Percentiles rank a stretch among this genome's conserved stretches.
Evolutionary conservation across 1,140 invertebrate genomes (phyloP).

Genomic region (Lasioglossum albipes): DNA sequence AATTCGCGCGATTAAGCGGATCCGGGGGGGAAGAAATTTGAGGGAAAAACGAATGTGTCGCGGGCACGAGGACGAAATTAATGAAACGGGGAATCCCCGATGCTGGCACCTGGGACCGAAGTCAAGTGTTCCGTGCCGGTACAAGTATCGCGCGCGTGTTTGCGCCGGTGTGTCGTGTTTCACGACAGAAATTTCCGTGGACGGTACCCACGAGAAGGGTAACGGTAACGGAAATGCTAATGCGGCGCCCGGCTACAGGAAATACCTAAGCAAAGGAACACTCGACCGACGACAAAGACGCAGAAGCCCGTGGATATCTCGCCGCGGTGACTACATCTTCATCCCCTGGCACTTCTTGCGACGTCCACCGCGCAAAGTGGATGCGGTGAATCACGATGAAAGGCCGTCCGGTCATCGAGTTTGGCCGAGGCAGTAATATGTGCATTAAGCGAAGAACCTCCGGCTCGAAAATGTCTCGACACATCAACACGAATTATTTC

Average conservation of each 20-base stretch:
- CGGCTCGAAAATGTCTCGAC: not conserved
- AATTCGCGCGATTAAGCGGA: not conserved
- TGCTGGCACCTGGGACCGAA: constrained; percentile 10
- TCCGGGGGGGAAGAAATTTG: not conserved
- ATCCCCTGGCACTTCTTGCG: constrained; percentile 44
- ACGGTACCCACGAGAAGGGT: constrained; percentile 58
- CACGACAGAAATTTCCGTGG: constrained; percentile 60
- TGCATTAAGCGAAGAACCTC: constrained; percentile 28
- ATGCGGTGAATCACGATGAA: constrained; percentile 51
- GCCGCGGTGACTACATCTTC: constrained; percentile 60
- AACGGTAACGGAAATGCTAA: constrained; percentile 75
- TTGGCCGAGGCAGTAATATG: constrained; percentile 28
- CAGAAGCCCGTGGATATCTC: constrained; percentile 63
- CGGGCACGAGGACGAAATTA: not conserved
- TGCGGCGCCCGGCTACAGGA: constrained; percentile 60
- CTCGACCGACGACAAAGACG: constrained; percentile 38
- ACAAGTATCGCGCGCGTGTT: constrained; percentile 35
- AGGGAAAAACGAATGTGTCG: not conserved
- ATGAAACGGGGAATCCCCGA: constrained; percentile 14
- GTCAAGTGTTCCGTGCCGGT: constrained; percentile 29
- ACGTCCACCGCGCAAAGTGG: constrained; percentile 26
- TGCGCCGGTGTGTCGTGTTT: constrained; percentile 32
- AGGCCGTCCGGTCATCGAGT: constrained; percentile 40
- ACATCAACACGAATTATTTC: constrained; percentile 19
- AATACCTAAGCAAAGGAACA: constrained; percentile 57